Evolutionary conservation across 2,113 vertebrate species (phyloP).

Genomic region (Lophius piscatorius): DNA sequence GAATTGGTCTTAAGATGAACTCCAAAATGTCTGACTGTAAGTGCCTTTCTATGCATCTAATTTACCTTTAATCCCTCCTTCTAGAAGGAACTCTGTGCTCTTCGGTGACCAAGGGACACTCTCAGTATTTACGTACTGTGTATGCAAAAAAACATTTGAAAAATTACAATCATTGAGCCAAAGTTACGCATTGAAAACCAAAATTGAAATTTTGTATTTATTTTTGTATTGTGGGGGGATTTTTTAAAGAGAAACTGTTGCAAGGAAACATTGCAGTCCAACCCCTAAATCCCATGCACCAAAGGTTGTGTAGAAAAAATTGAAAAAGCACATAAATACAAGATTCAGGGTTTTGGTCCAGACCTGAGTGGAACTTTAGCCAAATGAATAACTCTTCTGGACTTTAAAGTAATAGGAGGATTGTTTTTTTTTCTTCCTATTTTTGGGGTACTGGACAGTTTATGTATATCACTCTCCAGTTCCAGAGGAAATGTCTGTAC

Average conservation of each 20-base stretch:
- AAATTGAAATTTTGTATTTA: slow-evolving; percentile 78
- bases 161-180: slow-evolving; percentile 75
- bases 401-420: slow-evolving; percentile 69
- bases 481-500: slow-evolving; percentile 44
- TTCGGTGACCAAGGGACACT: slow-evolving; percentile 74
- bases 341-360: slow-evolving; percentile 75
- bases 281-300: slow-evolving; percentile 78
- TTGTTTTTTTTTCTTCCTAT: slow-evolving; percentile 13
- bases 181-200: slow-evolving; percentile 76
- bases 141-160: slow-evolving; percentile 61
- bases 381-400: slow-evolving; percentile 70
- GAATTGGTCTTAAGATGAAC: slow-evolving; percentile 65
- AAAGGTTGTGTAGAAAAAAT: slow-evolving; percentile 62
- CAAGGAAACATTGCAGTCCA: slow-evolving; percentile 69
- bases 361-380: slow-evolving; percentile 68
- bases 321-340: slow-evolving; percentile 77
- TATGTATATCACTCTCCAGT: slow-evolving; percentile 59
- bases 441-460: slow-evolving; percentile 74
- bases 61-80: slow-evolving; percentile 68
- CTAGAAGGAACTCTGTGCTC: slow-evolving; percentile 67
- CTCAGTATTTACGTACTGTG: slow-evolving; percentile 78
- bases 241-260: slow-evolving; percentile 75
- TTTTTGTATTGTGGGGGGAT: slow-evolving; percentile 71
- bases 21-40: slow-evolving; percentile 68
- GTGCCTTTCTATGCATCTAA: slow-evolving; percentile 79